These are phyloP conservation scores for Drosophila willistoni DNA, from an alignment of 1,140 invertebrate species.

Conservation along the genomic window DNA sequence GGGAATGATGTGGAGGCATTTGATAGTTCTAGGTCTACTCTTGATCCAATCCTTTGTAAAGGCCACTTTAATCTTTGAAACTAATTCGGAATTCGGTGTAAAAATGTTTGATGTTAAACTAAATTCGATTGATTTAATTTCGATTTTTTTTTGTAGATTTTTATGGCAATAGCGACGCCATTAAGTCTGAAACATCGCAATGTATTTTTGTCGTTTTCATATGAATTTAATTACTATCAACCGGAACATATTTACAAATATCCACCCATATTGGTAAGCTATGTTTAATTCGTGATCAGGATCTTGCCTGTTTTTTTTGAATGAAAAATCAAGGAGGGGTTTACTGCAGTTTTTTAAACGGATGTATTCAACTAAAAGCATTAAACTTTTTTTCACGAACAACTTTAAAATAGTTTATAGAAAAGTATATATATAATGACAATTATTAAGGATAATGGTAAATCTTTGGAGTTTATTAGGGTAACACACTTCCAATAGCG, in stretches of 20 bases:
- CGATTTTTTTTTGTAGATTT: constrained; percentile 79
- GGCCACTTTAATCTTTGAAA: constrained; percentile 22
- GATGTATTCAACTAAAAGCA: no score
- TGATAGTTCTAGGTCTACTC: background rate
- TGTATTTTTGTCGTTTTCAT: constrained; percentile 89
- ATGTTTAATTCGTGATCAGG: no score
- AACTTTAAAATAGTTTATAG: no score
- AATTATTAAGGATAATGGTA: no score
- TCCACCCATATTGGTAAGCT: constrained; percentile 69
- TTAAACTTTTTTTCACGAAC: no score
- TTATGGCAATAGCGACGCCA: constrained; percentile 88
- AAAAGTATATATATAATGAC: no score
- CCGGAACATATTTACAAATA: constrained; percentile 68
- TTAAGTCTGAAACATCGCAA: constrained; percentile 88
- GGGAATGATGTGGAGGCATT: background rate
- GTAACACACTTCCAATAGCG: no score
- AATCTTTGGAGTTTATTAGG: no score
- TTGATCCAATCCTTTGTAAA: background rate
- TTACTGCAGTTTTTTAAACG: no score
- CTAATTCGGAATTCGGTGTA: constrained; percentile 48
- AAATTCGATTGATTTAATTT: background rate
- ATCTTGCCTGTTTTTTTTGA: no score
- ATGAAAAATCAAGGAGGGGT: no score
- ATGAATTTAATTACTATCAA: constrained; percentile 88
- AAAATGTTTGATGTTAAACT: background rate